phyloP scores from a whole-genome alignment of 1,140 invertebrate species.

The Zaprionus nigranus region DNA sequence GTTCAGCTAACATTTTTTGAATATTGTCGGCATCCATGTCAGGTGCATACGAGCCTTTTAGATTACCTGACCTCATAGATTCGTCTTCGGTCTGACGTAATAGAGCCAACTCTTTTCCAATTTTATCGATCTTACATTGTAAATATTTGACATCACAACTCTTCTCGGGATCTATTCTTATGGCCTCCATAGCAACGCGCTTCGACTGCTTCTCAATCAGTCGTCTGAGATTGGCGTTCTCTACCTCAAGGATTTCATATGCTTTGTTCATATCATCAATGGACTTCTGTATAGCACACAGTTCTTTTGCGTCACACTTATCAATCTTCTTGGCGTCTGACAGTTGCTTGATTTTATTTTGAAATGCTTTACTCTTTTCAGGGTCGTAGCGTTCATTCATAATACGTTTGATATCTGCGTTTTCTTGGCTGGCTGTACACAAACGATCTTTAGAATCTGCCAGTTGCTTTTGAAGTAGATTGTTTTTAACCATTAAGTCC shows the following conservation, averaged over 20 bases:
- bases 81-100: conserved; percentile 69
- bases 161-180: conserved; percentile 63
- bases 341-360: conserved; percentile 66
- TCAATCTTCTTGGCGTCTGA: conserved; percentile 57
- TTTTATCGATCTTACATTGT: conserved; percentile 61
- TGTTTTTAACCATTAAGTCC: conserved; percentile 56
- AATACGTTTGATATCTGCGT: conserved; percentile 68
- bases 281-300: conserved; percentile 47
- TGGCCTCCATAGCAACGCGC: conserved; percentile 52
- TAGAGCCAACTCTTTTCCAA: conserved; percentile 64
- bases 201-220: conserved; percentile 68
- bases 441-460: conserved; percentile 48
- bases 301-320: conserved; percentile 59
- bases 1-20: conserved; percentile 61
- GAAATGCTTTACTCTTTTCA: conserved; percentile 44
- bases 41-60: background rate
- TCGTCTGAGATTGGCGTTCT: conserved; percentile 69
- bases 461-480: conserved; percentile 55
- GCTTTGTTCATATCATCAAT: conserved; percentile 74
- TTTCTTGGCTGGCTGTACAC: conserved; percentile 42
- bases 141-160: conserved; percentile 66
- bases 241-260: conserved; percentile 64
- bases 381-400: conserved; percentile 69
- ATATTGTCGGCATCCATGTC: conserved; percentile 59
- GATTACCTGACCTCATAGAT: conserved; percentile 13